Evolutionary conservation across 2,113 vertebrate genomes (phyloP), one percentile per base, ranked within the genome.

Genomic region (Phycodurus eques): DNA sequence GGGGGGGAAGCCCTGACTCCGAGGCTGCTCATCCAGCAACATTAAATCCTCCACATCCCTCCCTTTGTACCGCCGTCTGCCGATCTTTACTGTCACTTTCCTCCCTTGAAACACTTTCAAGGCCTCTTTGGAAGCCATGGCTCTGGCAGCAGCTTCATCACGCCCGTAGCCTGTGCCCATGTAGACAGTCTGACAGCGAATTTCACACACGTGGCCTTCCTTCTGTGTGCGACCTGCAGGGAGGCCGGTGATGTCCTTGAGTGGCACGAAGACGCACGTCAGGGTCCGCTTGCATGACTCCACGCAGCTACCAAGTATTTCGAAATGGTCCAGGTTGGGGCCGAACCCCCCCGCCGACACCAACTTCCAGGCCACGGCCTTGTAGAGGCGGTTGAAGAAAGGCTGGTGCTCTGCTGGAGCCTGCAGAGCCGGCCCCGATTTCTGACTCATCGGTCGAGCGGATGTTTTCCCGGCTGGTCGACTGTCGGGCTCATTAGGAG

Each of bases 371-470:
- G 96, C 96, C 76, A 99, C 95, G 0, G 96, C 94, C 88, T 99
- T 99, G 90, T 98, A 99, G 1, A 99, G 94, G 85, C 96, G 95
- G 79, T 98, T 99, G 86, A 98, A 98, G 88, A 98, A 98, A 66
- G 96, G 93, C 0, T 98, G 98, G 70, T 96, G 95, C 75, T 97
- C 93, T 31, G 95, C 94, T 0, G 95, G 89, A 1, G 92, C 92
- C 74, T 92, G 91, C 0, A 89, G 85, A 0, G 51, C 56, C 9
- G 91, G 93, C 5, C 90, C 90, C 0, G 71, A 78, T 69, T 93
- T 94, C 77, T 83, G 80, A 63, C 57, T 39, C 8, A 0, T 59
- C 6, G 80, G 5, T 35, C 77, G 19, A 2, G 61, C 7, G 0
- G 68, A 7, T 1, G 68, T 61, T 75, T 65, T 84, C 12, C 71